Evolutionary conservation across 2,888 invertebrate genomes (phyloP).

Genomic region (Seira ritae): DNA sequence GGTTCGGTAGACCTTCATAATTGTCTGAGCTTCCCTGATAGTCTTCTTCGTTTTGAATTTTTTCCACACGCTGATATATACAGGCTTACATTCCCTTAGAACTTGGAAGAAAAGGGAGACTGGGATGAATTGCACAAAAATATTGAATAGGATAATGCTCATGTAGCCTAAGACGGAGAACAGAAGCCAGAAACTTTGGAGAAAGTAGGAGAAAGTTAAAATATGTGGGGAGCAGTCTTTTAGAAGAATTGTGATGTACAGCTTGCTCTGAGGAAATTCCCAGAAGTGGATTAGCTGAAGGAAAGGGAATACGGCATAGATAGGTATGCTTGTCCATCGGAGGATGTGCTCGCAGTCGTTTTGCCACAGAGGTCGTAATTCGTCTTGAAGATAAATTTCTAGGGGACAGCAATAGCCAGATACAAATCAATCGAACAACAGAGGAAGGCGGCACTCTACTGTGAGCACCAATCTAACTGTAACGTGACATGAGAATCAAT

Average conservation of each 20-base stretch:
- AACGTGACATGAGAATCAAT: neutral
- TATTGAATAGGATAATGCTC: conserved; percentile 17
- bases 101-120: conserved; percentile 29
- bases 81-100: conserved; percentile 40
- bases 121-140: conserved; percentile 34
- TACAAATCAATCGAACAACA: neutral
- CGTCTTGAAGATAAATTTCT: neutral
- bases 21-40: conserved; percentile 18
- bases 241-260: neutral
- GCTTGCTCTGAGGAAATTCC: conserved; percentile 30
- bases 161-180: neutral
- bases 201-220: neutral
- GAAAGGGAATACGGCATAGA: conserved; percentile 16
- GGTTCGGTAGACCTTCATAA: conserved; percentile 22
- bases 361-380: neutral
- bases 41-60: conserved; percentile 30
- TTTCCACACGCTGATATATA: conserved; percentile 11
- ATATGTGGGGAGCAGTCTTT: no score
- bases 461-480: neutral
- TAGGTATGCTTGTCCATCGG: neutral
- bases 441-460: no score
- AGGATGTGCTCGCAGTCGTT: conserved; percentile 22
- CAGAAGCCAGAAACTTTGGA: neutral
- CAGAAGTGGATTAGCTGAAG: conserved; percentile 24
- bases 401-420: neutral